Percentiles rank a stretch among this genome's conserved stretches.
Conservation (phyloP, 2,797 vertebrate species). For the Lemur catta region DNA sequence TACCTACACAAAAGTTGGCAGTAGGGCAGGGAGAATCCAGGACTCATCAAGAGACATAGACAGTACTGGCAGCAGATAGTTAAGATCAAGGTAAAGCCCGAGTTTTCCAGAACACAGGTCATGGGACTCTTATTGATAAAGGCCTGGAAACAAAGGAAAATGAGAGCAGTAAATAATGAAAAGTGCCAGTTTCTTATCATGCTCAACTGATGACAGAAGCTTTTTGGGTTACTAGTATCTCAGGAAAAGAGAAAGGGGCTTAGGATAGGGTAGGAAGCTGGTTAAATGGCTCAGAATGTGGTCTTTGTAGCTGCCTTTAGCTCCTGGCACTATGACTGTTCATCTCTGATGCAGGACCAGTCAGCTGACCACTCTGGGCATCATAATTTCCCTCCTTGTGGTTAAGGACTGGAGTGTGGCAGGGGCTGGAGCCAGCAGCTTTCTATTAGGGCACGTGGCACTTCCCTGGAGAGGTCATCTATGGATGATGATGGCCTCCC, state of each 20-base stretch:
- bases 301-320: background rate
- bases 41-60: background rate
- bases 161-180: background rate
- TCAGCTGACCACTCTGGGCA: background rate
- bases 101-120: background rate
- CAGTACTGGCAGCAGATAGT: background rate
- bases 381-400: background rate
- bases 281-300: background rate
- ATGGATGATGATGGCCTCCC: background rate
- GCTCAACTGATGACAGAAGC: background rate
- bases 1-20: background rate
- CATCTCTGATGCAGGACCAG: background rate
- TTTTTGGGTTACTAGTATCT: background rate
- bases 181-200: background rate
- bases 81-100: background rate
- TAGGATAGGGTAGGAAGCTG: background rate
- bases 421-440: background rate
- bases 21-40: background rate
- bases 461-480: background rate
- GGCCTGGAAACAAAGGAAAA: background rate
- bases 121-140: background rate
- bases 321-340: background rate
- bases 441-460: background rate
- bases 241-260: background rate
- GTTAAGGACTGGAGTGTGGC: background rate